A percentile compares a stretch with the other conserved stretches of the same genome.
phyloP scores from a whole-genome alignment of 2,888 invertebrate species.

The Netelia melanura region DNA sequence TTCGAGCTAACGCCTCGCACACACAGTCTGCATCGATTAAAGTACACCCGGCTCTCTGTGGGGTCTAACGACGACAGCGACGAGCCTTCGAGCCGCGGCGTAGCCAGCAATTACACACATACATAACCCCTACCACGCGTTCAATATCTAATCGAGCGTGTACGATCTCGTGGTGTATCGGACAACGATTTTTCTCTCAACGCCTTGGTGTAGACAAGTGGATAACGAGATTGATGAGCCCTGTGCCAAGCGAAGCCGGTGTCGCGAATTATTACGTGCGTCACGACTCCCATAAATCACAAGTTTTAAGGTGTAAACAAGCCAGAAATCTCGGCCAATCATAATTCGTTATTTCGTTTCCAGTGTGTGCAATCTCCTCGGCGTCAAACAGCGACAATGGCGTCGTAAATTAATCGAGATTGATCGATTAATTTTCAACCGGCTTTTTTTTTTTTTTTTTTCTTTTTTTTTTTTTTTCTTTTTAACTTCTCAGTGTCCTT shows the following conservation, averaged over 20 bases:
- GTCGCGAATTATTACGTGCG: slow-evolving; percentile 13
- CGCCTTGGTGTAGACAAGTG: not conserved
- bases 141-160: slow-evolving; percentile 38
- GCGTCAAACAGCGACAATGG: not conserved
- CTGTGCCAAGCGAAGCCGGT: not conserved
- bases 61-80: not conserved
- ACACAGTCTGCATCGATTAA: slow-evolving; percentile 23
- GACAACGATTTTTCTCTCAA: slow-evolving; percentile 8
- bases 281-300: not conserved
- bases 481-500: not conserved
- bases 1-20: not conserved
- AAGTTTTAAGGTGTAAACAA: too few relatives aligned
- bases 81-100: too few relatives aligned
- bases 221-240: slow-evolving; percentile 55
- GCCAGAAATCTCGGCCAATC: not conserved
- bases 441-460: not conserved
- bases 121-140: not conserved
- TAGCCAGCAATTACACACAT: too few relatives aligned
- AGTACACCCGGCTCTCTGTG: not conserved
- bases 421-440: not conserved
- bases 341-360: not conserved
- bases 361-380: not conserved
- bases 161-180: slow-evolving; percentile 38
- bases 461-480: not conserved
- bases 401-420: not conserved